Evolutionary conservation across 2,888 invertebrate species (phyloP), one percentile per base, ranked within the genome.

Genomic region (Congeria kusceri): DNA sequence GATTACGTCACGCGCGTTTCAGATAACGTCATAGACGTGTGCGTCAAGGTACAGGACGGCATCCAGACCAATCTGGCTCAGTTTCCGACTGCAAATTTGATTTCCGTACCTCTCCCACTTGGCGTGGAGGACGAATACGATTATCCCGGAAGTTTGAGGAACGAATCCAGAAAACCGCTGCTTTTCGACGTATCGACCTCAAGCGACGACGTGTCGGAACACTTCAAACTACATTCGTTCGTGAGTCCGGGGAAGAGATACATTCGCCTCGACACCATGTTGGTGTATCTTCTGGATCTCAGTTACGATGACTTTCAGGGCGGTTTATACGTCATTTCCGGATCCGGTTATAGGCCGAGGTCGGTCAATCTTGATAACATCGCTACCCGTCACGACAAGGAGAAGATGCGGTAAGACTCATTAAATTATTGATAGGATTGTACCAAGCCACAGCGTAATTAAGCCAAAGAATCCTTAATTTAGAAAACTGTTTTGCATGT

Each of bases 41-140:
- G 80, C 73, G 83, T 83, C 0, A 84, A 83, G 53, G 65, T 77
- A n/a, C 86, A 86, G 64, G 80, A 77, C 46, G 86, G 84, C 9
- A 62, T 71, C 23, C 78, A 79, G 25, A 69, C 84, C 0, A 75
- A 75, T 11, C 25, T 85, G 3, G 82, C 80, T 18, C 71, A 76
- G n/a, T 86, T 81, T 49, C 84, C 79, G 25, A 58, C 53, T n/a
- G 65, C 74, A 0, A 78, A 76, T 28, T 53, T 85, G 5, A 70
- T 86, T 7, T 66, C 72, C 11, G 86, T 86, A 18, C 72, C 68
- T 15, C 76, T 80, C 18, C 81, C 84, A 11, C 73, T 80, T 4
- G 79, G 76, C 0, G 70, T 79, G 9, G 69, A 68, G 9, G 66
- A 58, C 15, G 86, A 86, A 46, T 86, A 77, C 49, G 81, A 77